Base-by-base conservation (phyloP, 2,888 invertebrate genomes). In the Psylliodes chrysocephalus region DNA sequence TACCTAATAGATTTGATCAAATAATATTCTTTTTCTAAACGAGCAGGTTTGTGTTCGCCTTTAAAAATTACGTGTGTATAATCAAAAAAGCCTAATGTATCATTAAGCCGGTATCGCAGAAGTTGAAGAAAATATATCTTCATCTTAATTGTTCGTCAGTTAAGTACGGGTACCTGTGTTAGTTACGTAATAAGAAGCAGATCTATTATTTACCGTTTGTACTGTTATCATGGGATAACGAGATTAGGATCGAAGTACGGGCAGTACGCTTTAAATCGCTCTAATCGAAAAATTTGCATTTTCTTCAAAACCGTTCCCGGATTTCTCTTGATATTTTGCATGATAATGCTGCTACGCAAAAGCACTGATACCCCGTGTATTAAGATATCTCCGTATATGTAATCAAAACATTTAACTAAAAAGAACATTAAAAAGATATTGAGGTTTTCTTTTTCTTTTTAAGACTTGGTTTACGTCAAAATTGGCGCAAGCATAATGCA, bases 241-340 rank as follows among this genome's bases (percentile, higher is more conserved):
- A 17, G 54, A 54, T 54, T 35, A 46, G 14, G 10, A 47, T 56
- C 56, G 8, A 44, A 28, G 53, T 60, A 62, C 57, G 52, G 59
- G 30, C 60, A 40, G 55, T 63, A 49, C 46, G 55, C 25, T 28
- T 47, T 61, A 42, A 42, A 42, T 42, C 18, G n/a, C 17, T 42
- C 18, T 61, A 64, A 64, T 64, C 53, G 60, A 55, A 59, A 51
- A 8, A 49, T 35, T 55, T 44, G 28, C 40, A 63, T 66, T 63
- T 55, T 46, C 22, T 35, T 22, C 10, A 25, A 47, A 47, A 25
- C 5, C 7, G 5, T 47, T 3, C 14, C 14, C 4, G 18, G 22
- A 18, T 55, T 18, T 1, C 52, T 40, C 40, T 18, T 52, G 46
- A 52, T 60, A 18, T 42, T 53, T 15, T 25, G 7, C n/a, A 40